These are phyloP conservation scores for Lophotriccus pileatus DNA, from an alignment of 2,797 vertebrate genomes.

Conservation along the genomic window DNA sequence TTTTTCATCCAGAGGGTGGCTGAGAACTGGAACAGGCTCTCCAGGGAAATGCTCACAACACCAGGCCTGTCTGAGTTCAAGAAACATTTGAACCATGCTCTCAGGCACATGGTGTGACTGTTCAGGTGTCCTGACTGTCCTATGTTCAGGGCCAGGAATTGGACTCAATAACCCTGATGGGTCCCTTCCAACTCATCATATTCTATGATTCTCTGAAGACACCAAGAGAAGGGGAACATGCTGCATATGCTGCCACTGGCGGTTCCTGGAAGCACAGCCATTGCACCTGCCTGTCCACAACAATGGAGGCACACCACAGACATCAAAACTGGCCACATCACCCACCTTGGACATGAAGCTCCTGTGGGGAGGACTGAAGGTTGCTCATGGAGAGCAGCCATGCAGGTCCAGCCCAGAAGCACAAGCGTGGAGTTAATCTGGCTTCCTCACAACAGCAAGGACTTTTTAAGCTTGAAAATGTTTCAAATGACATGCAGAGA, in stretches of 20 bases:
- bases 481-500: neutral
- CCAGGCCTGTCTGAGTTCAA: neutral
- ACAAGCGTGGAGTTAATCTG: rapidly evolving
- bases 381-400: neutral
- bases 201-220: neutral
- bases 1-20: neutral
- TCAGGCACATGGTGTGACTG: neutral
- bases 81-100: neutral
- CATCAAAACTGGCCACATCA: neutral
- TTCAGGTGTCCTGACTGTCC: neutral
- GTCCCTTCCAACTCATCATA: neutral
- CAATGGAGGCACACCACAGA: neutral
- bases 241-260: neutral
- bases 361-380: neutral
- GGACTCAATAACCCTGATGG: neutral
- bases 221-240: neutral
- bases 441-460: neutral
- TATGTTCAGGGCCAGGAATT: too few relatives aligned
- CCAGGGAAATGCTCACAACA: too few relatives aligned
- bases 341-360: neutral
- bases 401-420: neutral
- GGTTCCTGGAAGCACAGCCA: neutral
- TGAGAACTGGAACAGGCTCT: neutral
- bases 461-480: neutral
- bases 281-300: neutral